Percentiles rank a stretch among this genome's conserved stretches.
These are phyloP conservation scores for Otolemur garnettii DNA, from an alignment of 2,113 vertebrate species.

Conservation along the genomic window DNA sequence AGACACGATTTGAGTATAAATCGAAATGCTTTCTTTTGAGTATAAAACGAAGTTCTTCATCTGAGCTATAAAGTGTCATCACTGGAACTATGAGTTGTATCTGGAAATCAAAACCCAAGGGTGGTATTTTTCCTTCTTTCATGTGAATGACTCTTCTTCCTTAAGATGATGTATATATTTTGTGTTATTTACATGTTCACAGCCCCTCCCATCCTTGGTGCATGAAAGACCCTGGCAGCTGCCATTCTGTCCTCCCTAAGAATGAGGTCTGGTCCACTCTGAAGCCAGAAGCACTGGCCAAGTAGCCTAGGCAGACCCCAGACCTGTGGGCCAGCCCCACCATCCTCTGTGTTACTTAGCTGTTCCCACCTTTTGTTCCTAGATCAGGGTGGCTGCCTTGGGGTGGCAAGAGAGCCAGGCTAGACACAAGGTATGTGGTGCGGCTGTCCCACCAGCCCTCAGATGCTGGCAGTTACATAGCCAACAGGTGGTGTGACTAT, in stretches of 20 bases:
- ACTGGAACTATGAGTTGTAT: neutral
- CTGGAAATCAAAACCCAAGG: neutral
- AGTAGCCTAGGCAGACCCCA: too few species aligned
- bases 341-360: neutral
- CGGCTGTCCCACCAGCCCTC: too few species aligned
- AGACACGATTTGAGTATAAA: too few species aligned
- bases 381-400: too few species aligned
- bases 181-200: neutral
- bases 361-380: neutral
- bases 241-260: neutral
- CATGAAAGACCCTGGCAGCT: neutral
- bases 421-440: too few species aligned
- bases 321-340: neutral
- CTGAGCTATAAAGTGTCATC: neutral
- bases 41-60: fast-evolving
- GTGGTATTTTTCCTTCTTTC: neutral
- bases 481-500: too few species aligned
- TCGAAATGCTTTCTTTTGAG: neutral
- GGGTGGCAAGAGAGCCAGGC: too few species aligned
- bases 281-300: neutral
- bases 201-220: neutral
- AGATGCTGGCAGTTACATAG: too few species aligned
- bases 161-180: too few species aligned
- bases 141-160: neutral
- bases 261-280: neutral